Conservation (phyloP, 2,888 invertebrate genomes). For the Acrobasis suavella region DNA sequence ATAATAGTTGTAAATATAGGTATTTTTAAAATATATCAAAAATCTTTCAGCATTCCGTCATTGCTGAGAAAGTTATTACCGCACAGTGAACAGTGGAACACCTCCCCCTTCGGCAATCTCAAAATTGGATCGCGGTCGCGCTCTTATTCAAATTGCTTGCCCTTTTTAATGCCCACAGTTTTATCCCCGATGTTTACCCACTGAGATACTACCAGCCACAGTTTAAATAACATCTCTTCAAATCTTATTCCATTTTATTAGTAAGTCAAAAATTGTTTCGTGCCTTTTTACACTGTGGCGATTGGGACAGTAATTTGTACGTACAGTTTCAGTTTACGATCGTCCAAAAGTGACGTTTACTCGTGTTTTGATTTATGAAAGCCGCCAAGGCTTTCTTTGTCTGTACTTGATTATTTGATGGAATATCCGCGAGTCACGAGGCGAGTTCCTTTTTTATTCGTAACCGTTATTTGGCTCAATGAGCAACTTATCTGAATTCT, state of each 20-base stretch:
- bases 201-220: conserved; percentile 35
- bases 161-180: conserved; percentile 53
- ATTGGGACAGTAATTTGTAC: conserved; percentile 29
- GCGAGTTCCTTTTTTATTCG: conserved; percentile 45
- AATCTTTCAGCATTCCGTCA: neutral
- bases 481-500: conserved; percentile 48
- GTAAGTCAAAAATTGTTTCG: neutral
- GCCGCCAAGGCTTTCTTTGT: conserved; percentile 48
- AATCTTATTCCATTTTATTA: neutral
- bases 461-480: conserved; percentile 41
- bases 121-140: conserved; percentile 49
- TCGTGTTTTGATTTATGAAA: conserved; percentile 63
- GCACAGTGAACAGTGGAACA: neutral
- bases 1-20: neutral
- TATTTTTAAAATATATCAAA: neutral
- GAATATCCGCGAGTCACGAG: conserved; percentile 40
- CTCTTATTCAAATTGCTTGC: conserved; percentile 53
- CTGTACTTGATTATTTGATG: conserved; percentile 52
- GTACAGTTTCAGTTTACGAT: conserved; percentile 52
- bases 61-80: neutral
- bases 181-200: conserved; percentile 39
- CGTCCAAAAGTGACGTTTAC: conserved; percentile 65
- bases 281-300: conserved; percentile 29
- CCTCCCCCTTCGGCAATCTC: conserved; percentile 42
- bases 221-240: conserved; percentile 22